Evolutionary conservation across 2,797 vertebrate genomes (phyloP).

Genomic region (Crenuchus spilurus): DNA sequence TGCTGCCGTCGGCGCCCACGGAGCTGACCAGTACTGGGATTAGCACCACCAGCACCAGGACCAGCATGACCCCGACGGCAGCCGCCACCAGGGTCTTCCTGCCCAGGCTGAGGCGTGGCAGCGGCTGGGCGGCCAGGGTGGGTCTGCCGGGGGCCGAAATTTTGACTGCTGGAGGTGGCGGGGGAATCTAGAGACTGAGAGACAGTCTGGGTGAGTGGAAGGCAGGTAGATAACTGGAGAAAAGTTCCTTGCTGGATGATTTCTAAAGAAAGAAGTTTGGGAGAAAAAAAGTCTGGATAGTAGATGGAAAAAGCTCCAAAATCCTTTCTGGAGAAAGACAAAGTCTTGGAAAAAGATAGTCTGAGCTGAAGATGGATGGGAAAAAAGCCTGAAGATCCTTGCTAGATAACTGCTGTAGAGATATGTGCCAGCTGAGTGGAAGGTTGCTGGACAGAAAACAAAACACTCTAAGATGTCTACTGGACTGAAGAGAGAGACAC

Average conservation of each 20-base stretch:
- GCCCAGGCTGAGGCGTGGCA: constrained; percentile 92
- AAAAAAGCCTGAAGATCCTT: not conserved
- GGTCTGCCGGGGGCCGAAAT: constrained; percentile 88
- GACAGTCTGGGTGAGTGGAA: constrained; percentile 60
- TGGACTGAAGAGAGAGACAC: not conserved
- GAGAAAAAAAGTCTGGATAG: not conserved
- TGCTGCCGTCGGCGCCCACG: constrained; percentile 81
- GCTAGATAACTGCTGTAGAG: not conserved
- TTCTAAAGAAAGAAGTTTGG: too few species aligned
- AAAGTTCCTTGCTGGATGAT: not conserved
- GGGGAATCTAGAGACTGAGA: constrained; percentile 74
- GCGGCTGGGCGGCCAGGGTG: constrained; percentile 88
- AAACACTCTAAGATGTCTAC: too few species aligned
- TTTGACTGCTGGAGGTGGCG: constrained; percentile 83
- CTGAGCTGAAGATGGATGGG: not conserved
- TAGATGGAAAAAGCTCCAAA: not conserved
- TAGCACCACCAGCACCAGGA: constrained; percentile 92
- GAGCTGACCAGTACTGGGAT: constrained; percentile 97
- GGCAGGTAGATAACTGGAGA: constrained; percentile 52
- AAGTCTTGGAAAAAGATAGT: not conserved
- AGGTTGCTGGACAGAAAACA: too few species aligned
- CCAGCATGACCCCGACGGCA: constrained; percentile 93
- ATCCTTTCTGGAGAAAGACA: not conserved
- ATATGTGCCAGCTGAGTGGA: too few species aligned
- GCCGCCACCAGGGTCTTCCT: constrained; percentile 93